A percentile compares a stretch with the other conserved stretches of the same genome.
Conservation (phyloP, 2,113 vertebrate species). For the Scomber colias region DNA sequence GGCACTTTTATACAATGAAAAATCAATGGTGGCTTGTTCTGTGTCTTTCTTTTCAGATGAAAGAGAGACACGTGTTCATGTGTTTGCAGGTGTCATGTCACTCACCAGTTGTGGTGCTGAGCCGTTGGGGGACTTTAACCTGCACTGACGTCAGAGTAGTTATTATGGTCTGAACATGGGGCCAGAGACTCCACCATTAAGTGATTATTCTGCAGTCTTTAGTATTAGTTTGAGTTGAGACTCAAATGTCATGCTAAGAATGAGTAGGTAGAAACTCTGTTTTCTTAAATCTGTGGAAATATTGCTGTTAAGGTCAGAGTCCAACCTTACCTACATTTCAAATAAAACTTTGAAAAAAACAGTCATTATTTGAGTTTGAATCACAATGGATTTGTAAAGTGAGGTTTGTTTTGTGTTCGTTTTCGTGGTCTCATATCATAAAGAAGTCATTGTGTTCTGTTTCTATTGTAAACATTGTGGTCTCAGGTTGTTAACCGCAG, state of each 20-base stretch:
- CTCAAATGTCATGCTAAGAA: background rate
- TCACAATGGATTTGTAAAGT: background rate
- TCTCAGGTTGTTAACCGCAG: background rate
- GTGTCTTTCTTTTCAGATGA: constrained; percentile 17
- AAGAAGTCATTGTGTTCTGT: constrained; percentile 45
- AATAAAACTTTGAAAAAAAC: background rate
- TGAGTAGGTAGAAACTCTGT: background rate
- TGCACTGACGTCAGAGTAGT: constrained; percentile 37
- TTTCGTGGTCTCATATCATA: constrained; percentile 26
- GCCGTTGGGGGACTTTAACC: constrained; percentile 79
- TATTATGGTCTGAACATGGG: constrained; percentile 38
- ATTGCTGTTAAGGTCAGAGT: background rate
- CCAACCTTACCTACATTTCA: background rate
- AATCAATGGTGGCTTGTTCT: background rate
- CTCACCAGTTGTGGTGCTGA: constrained; percentile 25
- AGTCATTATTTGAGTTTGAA: background rate
- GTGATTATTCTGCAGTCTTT: background rate
- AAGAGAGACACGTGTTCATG: constrained; percentile 4
- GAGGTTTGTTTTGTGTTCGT: constrained; percentile 33
- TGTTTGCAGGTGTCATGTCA: constrained; percentile 56
- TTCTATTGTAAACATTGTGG: constrained; percentile 49
- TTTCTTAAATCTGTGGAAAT: background rate
- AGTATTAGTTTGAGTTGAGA: background rate
- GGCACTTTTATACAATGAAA: constrained; percentile 17
- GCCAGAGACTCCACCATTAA: background rate